A percentile compares a stretch with the other conserved stretches of the same genome.
Conservation (phyloP, 1,140 invertebrate species). For the Acromyrmex echinatior region DNA sequence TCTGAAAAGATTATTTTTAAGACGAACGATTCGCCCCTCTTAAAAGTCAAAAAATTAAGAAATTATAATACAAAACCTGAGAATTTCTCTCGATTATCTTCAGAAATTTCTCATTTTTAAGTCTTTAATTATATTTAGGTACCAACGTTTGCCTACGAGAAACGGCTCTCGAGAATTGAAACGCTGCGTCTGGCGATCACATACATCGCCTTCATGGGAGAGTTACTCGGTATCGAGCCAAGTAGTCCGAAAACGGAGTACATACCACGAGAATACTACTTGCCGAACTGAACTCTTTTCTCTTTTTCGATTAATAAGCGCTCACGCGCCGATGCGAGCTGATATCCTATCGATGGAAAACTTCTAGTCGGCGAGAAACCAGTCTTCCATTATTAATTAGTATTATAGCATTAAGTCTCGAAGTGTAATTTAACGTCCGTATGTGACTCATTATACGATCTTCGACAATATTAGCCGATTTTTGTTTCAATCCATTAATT, state of each 20-base stretch:
- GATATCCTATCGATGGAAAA: not conserved
- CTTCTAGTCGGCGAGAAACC: not conserved
- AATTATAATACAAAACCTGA: not conserved
- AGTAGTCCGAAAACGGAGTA: conserved; percentile 84
- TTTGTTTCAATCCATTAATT: not conserved
- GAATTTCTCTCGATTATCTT: not conserved
- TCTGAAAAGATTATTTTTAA: too few species aligned
- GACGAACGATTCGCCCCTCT: too few species aligned
- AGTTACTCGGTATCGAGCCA: conserved; percentile 90
- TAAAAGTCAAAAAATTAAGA: too few species aligned
- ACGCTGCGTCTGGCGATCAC: conserved; percentile 98
- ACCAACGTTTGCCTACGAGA: conserved; percentile 99
- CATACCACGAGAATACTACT: conserved; percentile 86
- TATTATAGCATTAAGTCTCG: conserved; percentile 26
- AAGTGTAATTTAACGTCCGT: conserved; percentile 27
- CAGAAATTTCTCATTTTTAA: not conserved
- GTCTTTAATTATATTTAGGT: conserved; percentile 87
- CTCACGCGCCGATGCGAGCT: not conserved
- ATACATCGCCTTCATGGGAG: conserved; percentile 99
- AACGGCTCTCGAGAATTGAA: conserved; percentile 98
- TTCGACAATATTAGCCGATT: conserved; percentile 2
- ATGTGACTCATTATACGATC: not conserved
- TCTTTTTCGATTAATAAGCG: not conserved
- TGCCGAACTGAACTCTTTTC: conserved; percentile 80
- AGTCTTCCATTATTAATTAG: conserved; percentile 59